These are phyloP conservation scores for Tolmerus cingulatus DNA, from an alignment of 2,888 invertebrate genomes.

Conservation along the genomic window DNA sequence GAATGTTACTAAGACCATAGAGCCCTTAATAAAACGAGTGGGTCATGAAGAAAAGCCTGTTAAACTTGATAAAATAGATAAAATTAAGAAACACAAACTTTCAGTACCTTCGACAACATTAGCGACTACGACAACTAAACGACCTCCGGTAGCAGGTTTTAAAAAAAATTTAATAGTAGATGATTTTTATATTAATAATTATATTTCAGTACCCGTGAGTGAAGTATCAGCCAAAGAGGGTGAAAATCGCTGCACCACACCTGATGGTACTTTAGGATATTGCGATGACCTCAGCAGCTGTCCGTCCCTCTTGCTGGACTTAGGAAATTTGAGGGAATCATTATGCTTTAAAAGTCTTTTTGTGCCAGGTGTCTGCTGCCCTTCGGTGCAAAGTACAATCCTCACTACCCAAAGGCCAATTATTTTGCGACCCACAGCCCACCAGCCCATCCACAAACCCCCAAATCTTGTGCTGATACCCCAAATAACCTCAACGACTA, in stretches of 20 bases:
- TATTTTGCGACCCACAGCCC: conserved; percentile 53
- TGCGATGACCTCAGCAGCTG: conserved; percentile 91
- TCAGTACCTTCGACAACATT: conserved; percentile 48
- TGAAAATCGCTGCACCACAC: conserved; percentile 78
- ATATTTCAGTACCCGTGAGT: background rate
- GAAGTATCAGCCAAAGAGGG: conserved; percentile 65
- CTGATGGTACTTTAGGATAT: conserved; percentile 79
- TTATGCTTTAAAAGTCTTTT: conserved; percentile 91
- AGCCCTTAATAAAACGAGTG: conserved; percentile 69
- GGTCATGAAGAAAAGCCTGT: conserved; percentile 57
- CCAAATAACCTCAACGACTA: conserved; percentile 65
- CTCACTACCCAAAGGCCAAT: conserved; percentile 60
- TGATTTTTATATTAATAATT: background rate
- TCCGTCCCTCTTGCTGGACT: conserved; percentile 81
- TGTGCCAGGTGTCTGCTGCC: conserved; percentile 92
- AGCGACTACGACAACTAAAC: conserved; percentile 44
- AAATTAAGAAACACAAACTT: conserved; percentile 57
- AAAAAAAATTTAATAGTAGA: background rate
- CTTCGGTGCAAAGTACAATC: conserved; percentile 63
- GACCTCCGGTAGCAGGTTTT: conserved; percentile 46
- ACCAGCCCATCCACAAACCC: conserved; percentile 53
- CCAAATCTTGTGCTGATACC: conserved; percentile 58
- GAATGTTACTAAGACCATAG: conserved; percentile 83
- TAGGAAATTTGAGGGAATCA: conserved; percentile 83
- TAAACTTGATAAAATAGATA: conserved; percentile 56